Evolutionary conservation across 2,113 vertebrate species (phyloP).

Genomic region (Psophia crepitans): DNA sequence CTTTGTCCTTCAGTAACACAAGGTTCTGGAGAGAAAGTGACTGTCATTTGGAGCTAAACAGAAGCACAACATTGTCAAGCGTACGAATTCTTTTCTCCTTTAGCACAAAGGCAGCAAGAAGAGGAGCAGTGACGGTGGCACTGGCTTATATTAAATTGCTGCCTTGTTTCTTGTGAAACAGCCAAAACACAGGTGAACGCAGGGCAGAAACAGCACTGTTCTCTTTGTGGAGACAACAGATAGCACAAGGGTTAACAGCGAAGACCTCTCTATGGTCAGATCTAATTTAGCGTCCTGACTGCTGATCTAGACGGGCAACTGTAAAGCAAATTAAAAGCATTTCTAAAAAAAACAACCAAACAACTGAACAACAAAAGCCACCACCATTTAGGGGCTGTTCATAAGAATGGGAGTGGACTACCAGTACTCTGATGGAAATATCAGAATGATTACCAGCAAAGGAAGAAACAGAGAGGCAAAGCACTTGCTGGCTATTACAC

Average conservation of each 20-base stretch:
- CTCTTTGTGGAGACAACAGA: neutral
- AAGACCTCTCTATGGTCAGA: neutral
- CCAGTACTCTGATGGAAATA: neutral
- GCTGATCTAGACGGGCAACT: neutral
- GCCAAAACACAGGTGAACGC: fast-evolving
- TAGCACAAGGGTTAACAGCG: neutral
- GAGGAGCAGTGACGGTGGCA: neutral
- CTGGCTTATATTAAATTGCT: neutral
- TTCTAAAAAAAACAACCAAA: neutral
- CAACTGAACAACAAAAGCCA: too few species aligned
- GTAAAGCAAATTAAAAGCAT: neutral
- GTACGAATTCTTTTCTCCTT: neutral
- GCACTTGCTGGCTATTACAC: too few species aligned
- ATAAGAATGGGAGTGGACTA: neutral
- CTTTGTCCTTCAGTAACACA: neutral
- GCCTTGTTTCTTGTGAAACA: neutral
- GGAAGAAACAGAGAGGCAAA: neutral
- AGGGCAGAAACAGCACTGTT: neutral
- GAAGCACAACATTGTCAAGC: neutral
- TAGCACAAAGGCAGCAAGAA: neutral
- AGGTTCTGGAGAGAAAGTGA: neutral
- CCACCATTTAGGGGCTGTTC: neutral
- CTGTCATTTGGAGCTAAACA: neutral
- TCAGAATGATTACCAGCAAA: neutral
- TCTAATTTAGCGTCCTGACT: neutral